phyloP scores from a whole-genome alignment of 2,888 invertebrate genomes.

The Macrophya annulata region DNA sequence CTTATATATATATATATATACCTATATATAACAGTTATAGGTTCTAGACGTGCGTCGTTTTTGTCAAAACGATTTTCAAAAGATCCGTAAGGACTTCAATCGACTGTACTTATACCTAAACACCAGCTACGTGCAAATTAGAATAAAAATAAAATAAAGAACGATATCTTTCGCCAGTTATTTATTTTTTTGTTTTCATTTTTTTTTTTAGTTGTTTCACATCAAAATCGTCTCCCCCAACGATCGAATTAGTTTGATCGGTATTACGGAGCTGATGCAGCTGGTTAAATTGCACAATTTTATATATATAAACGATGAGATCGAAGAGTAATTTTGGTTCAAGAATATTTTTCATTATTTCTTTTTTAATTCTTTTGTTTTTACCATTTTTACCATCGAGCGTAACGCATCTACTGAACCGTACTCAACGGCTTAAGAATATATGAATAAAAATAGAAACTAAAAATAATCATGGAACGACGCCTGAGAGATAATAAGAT shows the following conservation, averaged over 20 bases:
- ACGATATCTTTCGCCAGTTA: background rate
- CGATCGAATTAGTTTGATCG: conserved; percentile 29
- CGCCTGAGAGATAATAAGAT: conserved; percentile 28
- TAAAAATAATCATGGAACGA: conserved; percentile 19
- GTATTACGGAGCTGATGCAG: background rate
- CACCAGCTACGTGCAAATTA: conserved; percentile 1
- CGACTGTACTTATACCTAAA: background rate
- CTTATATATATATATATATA: no score
- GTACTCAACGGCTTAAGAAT: background rate
- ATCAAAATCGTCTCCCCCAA: conserved; percentile 16
- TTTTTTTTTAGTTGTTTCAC: background rate
- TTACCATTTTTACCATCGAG: background rate
- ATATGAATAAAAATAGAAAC: background rate
- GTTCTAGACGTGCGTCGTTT: background rate
- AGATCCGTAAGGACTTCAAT: background rate
- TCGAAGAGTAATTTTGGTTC: background rate
- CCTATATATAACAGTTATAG: no score
- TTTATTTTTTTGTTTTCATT: no score
- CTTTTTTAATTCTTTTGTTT: background rate
- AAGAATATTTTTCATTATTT: conserved; percentile 23
- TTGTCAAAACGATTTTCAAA: conserved; percentile 41
- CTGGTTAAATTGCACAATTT: conserved; percentile 23
- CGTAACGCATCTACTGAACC: conserved; percentile 50
- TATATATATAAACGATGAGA: background rate
- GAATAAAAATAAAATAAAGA: background rate